phyloP scores from a whole-genome alignment of 2,888 invertebrate genomes.

The Galeopsomyia nigrocyanea region DNA sequence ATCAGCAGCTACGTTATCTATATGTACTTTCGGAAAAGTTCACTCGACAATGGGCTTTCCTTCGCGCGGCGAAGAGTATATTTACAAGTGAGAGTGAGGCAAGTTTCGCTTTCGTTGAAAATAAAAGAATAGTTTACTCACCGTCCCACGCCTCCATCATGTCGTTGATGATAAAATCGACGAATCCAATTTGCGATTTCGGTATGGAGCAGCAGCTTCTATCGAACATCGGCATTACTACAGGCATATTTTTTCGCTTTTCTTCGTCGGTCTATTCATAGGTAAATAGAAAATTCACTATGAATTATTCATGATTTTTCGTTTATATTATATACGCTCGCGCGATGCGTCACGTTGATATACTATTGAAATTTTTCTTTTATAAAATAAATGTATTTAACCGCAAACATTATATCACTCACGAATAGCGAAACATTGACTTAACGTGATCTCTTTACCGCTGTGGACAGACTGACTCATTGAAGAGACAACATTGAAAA shows the following conservation, averaged over 20 bases:
- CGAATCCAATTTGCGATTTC: conserved; percentile 97
- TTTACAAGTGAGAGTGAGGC: too few relatives aligned
- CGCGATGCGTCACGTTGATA: too few relatives aligned
- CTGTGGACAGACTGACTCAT: too few relatives aligned
- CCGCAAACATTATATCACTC: too few relatives aligned
- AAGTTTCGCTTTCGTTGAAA: background rate
- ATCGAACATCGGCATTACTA: conserved; percentile 99
- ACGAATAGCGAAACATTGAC: too few relatives aligned
- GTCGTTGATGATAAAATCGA: conserved; percentile 96
- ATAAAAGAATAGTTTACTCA: conserved; percentile 66
- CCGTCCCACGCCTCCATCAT: conserved; percentile 99
- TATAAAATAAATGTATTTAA: too few relatives aligned
- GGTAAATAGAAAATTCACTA: background rate
- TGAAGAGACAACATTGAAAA: conserved; percentile 15
- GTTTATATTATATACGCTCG: too few relatives aligned
- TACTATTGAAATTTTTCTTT: too few relatives aligned
- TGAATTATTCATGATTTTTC: too few relatives aligned
- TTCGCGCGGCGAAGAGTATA: too few relatives aligned
- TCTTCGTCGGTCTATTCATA: conserved; percentile 90
- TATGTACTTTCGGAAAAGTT: background rate
- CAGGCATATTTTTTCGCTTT: conserved; percentile 87
- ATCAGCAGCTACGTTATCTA: background rate
- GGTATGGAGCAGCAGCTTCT: conserved; percentile 95
- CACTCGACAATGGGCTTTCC: too few relatives aligned
- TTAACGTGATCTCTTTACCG: too few relatives aligned